Evolutionary conservation across 92 coral and sea anemone genomes (phyloP).

Genomic region (Diadumene lineata): DNA sequence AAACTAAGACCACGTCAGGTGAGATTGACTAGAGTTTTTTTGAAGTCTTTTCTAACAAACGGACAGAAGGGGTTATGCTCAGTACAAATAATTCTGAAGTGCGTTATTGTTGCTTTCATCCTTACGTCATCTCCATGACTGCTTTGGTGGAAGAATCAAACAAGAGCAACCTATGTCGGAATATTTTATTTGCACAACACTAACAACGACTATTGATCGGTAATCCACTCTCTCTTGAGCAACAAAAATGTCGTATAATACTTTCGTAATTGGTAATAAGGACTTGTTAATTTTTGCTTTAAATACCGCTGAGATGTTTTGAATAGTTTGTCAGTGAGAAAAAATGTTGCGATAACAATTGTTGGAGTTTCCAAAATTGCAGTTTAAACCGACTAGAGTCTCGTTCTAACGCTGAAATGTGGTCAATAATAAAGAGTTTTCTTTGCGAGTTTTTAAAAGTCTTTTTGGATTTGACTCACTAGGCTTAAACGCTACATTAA

Average conservation of each 20-base stretch:
- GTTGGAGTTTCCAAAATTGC: neutral
- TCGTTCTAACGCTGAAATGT: too few relatives aligned
- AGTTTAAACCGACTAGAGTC: too few relatives aligned
- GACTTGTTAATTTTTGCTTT: conserved; percentile 4
- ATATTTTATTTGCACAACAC: conserved; percentile 20
- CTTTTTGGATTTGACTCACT: too few relatives aligned
- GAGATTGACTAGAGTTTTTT: conserved; percentile 15
- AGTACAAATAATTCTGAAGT: conserved; percentile 5
- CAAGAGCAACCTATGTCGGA: neutral
- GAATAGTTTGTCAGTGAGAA: neutral
- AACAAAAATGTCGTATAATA: conserved; percentile 34
- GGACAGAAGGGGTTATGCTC: neutral
- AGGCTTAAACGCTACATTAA: too few relatives aligned
- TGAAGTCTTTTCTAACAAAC: conserved; percentile 7
- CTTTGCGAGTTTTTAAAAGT: too few relatives aligned
- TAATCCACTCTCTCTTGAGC: conserved; percentile 36
- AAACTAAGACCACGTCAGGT: conserved; percentile 53
- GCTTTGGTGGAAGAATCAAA: neutral
- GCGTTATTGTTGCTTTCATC: neutral
- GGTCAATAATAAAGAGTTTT: too few relatives aligned
- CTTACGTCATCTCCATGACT: conserved; percentile 4
- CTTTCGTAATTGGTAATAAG: conserved; percentile 34
- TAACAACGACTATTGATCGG: conserved; percentile 24
- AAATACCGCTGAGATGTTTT: neutral
- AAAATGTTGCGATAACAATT: neutral